These are phyloP conservation scores for Leptopilina myrica DNA, from an alignment of 2,888 invertebrate species.

Conservation along the genomic window DNA sequence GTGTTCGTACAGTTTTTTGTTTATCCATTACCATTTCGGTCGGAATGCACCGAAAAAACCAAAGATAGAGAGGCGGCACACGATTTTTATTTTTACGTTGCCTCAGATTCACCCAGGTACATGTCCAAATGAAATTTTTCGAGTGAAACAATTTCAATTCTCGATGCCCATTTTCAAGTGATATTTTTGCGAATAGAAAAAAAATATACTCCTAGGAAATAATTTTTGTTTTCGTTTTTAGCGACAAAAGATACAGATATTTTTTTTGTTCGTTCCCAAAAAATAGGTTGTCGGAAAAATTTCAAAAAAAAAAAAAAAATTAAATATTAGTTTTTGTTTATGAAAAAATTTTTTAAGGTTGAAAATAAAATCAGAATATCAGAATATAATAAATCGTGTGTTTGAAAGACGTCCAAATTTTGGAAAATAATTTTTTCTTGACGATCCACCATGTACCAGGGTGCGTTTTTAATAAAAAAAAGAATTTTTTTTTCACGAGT, in stretches of 20 bases:
- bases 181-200: conserved; percentile 53
- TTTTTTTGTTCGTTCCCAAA: not conserved
- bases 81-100: conserved; percentile 66
- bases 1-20: conserved; percentile 75
- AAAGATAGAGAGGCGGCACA: conserved; percentile 65
- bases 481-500: conserved; percentile 54
- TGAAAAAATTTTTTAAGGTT: not conserved
- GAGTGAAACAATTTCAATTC: conserved; percentile 48
- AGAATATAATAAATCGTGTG: too few relatives aligned
- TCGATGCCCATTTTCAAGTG: conserved; percentile 46
- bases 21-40: conserved; percentile 72
- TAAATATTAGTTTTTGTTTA: not conserved
- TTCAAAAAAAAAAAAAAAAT: too few relatives aligned
- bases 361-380: too few relatives aligned
- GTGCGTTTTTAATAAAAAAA: conserved; percentile 59
- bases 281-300: not conserved
- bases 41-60: conserved; percentile 73
- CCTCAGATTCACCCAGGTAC: conserved; percentile 75
- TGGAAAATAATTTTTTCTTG: not conserved
- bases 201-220: conserved; percentile 61
- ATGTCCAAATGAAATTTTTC: conserved; percentile 69
- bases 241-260: not conserved
- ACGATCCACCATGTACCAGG: conserved; percentile 67
- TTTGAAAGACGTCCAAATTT: conserved; percentile 9
- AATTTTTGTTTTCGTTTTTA: conserved; percentile 51